Conservation (phyloP, 1,140 invertebrate species). For the Rhopalosiphum padi region DNA sequence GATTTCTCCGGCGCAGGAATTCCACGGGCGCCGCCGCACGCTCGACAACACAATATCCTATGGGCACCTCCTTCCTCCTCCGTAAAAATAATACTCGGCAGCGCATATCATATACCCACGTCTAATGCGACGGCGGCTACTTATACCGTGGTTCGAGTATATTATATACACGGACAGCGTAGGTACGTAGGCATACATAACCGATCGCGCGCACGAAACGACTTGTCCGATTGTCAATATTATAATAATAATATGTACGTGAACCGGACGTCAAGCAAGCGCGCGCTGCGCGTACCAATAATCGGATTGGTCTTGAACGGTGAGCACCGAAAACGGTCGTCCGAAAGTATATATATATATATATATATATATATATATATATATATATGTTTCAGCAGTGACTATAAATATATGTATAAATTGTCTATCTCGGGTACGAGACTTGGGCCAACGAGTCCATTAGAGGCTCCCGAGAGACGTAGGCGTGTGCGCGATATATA, state of each 20-base stretch:
- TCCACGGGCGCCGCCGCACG: neutral
- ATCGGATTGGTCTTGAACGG: conserved; percentile 6
- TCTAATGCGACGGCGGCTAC: neutral
- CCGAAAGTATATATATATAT: neutral
- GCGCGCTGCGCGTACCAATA: neutral
- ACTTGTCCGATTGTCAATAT: conserved; percentile 46
- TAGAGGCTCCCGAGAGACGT: neutral
- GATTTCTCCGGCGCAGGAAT: conserved; percentile 33
- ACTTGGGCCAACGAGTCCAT: conserved; percentile 8
- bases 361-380: neutral
- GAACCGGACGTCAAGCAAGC: neutral
- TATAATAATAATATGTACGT: conserved; percentile 19
- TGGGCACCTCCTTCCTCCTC: no score
- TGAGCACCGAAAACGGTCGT: neutral
- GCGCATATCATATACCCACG: neutral
- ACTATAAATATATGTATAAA: neutral
- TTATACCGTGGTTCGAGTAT: neutral
- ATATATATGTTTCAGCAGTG: neutral
- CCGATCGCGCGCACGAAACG: neutral
- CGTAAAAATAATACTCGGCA: no score
- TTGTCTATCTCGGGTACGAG: neutral
- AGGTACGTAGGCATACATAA: neutral
- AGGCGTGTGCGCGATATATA: neutral
- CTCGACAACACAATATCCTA: neutral
- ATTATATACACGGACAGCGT: neutral